Conservation (phyloP, 2,888 invertebrate genomes). For the Calliscelio sp. region DNA sequence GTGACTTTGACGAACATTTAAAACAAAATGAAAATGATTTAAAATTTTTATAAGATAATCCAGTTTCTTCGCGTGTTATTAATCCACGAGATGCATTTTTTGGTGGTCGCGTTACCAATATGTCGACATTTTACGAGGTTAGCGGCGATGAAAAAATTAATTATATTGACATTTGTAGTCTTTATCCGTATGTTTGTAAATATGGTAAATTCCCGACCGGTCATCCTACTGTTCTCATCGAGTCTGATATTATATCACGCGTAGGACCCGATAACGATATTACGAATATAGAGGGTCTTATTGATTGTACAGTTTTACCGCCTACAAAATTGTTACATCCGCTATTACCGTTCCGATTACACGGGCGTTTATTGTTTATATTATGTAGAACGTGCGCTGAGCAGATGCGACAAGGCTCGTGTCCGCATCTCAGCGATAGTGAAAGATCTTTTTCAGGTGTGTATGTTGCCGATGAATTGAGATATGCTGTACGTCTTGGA, state of each 20-base stretch:
- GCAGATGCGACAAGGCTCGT: too few relatives aligned
- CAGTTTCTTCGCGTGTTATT: constrained; percentile 73
- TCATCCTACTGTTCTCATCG: constrained; percentile 75
- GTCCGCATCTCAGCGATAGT: too few relatives aligned
- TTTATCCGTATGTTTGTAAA: constrained; percentile 79
- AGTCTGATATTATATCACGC: background rate
- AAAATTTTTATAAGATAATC: background rate
- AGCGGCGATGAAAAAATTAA: constrained; percentile 46
- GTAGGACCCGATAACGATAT: too few relatives aligned
- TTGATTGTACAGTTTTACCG: too few relatives aligned
- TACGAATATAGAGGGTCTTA: too few relatives aligned
- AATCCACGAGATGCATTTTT: constrained; percentile 29
- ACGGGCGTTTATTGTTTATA: too few relatives aligned
- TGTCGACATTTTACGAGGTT: constrained; percentile 9
- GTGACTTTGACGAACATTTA: constrained; percentile 17
- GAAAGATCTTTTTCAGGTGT: too few relatives aligned
- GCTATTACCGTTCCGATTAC: too few relatives aligned
- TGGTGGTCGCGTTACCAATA: constrained; percentile 35
- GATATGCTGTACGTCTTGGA: too few relatives aligned
- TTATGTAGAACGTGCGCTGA: too few relatives aligned
- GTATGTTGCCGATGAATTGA: too few relatives aligned
- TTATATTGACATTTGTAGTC: constrained; percentile 72
- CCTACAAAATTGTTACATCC: too few relatives aligned
- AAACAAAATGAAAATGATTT: background rate
- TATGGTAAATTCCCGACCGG: constrained; percentile 78